Base-by-base conservation (phyloP, 2,888 invertebrate species). In the Plagodis dolabraria region DNA sequence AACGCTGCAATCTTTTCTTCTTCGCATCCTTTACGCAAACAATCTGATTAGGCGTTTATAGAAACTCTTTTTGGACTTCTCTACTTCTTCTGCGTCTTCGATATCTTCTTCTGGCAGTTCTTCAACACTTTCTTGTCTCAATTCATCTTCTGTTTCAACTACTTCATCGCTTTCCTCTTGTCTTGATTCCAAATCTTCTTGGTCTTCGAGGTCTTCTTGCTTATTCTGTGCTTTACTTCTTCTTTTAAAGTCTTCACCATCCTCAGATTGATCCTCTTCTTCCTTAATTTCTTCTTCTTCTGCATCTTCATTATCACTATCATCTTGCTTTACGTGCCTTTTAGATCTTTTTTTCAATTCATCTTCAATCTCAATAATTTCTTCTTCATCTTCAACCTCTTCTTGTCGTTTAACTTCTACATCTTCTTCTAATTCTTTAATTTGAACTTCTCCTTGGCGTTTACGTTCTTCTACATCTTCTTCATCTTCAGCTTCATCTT, bases 21-120 rank as follows among this genome's bases (percentile, higher is more conserved):
- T 22, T 22, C 22, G 22, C 4, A 40, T 45, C 81, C 82, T 65
- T 69, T 72, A 87, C 59, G 76, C 77, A 44, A 77, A 74, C 60
- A 75, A 67, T 69, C 77, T 79, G 48, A 83, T 76, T 40, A 88
- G 65, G 59, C 75, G 77, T 57, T 70, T 79, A 65, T 86, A 83
- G 60, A 87, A 79, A 33, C 62, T 72, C 52, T 67, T 67, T 57
- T 68, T 65, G 2, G 65, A 56, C 42, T 68, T 67, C 7, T 68
- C 70, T 22, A 66, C 59, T 53, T 65, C 65, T 61, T 69, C 65
- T n/a, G 53, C 42, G 50, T 63, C 63, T 10, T 68, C 66, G 11
- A 44, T 12, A 22, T 63, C 56, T 33, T 60, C 55, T 53, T 61
- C 51, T 12, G 38, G 40, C 33, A 63, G 48, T 11, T 40, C 53